Conservation (phyloP, 2,888 invertebrate species). For the Meganola albula region DNA sequence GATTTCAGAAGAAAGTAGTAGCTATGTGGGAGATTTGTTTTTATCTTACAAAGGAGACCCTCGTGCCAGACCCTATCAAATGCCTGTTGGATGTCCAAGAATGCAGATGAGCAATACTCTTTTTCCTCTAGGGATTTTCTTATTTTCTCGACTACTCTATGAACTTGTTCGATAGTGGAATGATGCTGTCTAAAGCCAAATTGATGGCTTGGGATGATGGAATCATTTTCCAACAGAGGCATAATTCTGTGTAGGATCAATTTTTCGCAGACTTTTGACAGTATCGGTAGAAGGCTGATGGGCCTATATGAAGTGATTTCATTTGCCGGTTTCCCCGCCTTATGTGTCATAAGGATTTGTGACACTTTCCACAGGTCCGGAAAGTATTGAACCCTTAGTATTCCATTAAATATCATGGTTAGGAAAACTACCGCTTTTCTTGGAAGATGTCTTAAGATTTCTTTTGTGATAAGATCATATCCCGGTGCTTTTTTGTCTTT, state of each 20-base stretch:
- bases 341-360: slow-evolving; percentile 16
- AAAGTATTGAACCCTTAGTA: slow-evolving; percentile 9
- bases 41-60: slow-evolving; percentile 6
- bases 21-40: slow-evolving; percentile 1
- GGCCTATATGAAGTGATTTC: slow-evolving; percentile 16
- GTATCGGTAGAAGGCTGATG: slow-evolving; percentile 15
- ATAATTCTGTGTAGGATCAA: slow-evolving; percentile 6
- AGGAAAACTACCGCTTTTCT: slow-evolving; percentile 14
- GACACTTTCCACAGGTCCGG: slow-evolving; percentile 18
- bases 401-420: slow-evolving; percentile 12
- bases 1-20: slow-evolving; percentile 4
- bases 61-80: slow-evolving; percentile 15
- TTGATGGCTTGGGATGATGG: slow-evolving; percentile 17
- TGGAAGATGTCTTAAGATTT: slow-evolving; percentile 14
- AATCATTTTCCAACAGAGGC: slow-evolving; percentile 6
- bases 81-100: slow-evolving; percentile 2
- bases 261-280: slow-evolving; percentile 17
- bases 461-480: slow-evolving; percentile 18
- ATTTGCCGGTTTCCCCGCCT: slow-evolving; percentile 15
- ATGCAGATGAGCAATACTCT: slow-evolving; percentile 12
- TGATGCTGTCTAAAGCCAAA: slow-evolving; percentile 18
- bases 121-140: slow-evolving; percentile 13
- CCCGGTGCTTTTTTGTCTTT: slow-evolving; percentile 23
- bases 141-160: slow-evolving; percentile 13
- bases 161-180: slow-evolving; percentile 17